These are phyloP conservation scores for Drosophila paulistorum DNA, from an alignment of 1,140 invertebrate genomes.

Conservation along the genomic window DNA sequence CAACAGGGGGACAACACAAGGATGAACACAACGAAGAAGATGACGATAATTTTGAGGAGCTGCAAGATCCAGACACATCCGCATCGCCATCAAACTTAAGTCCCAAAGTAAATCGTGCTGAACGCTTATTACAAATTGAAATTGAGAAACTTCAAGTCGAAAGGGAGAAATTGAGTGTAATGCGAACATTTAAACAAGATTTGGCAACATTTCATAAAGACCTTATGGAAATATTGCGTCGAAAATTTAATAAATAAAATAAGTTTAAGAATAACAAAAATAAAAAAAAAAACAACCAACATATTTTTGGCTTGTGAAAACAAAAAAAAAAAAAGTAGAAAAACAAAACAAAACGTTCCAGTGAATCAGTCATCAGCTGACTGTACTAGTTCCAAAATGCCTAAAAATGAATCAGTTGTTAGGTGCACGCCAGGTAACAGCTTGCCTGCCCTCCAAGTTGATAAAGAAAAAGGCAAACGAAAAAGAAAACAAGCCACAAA, in stretches of 20 bases:
- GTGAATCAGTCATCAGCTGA: background rate
- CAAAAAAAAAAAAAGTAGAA: no score
- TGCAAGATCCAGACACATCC: no score
- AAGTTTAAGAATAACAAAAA: background rate
- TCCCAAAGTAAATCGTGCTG: background rate
- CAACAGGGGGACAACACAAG: background rate
- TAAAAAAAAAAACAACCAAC: no score
- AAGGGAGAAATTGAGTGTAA: slow-evolving; percentile 30
- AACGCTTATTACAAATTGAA: slow-evolving; percentile 26
- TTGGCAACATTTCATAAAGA: slow-evolving; percentile 33
- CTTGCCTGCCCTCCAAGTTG: background rate
- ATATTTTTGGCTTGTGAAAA: no score
- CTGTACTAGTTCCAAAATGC: background rate
- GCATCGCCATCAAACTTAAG: no score
- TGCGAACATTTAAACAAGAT: slow-evolving; percentile 37
- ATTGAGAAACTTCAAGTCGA: slow-evolving; percentile 33
- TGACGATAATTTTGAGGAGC: background rate
- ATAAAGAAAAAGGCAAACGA: background rate
- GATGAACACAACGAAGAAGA: background rate
- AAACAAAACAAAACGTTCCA: background rate
- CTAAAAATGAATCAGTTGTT: background rate
- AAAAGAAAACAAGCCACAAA: background rate
- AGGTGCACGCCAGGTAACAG: background rate
- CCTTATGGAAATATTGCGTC: slow-evolving; percentile 22
- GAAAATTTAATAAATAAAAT: background rate